phyloP scores from a whole-genome alignment of 2,113 vertebrate species.

The Bombycilla garrulus region DNA sequence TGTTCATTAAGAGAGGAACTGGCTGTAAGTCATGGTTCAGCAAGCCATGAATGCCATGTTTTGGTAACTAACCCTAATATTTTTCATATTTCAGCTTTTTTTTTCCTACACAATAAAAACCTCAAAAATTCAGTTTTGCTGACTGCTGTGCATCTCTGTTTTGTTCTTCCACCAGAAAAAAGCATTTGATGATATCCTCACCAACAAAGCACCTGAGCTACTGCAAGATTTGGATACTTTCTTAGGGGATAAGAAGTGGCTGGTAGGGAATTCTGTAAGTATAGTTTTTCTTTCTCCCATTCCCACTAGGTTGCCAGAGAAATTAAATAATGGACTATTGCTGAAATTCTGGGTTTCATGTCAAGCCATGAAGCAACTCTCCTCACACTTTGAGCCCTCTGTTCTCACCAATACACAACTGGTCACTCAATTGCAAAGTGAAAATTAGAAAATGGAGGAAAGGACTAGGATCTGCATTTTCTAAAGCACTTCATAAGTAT shows the following conservation, averaged over 20 bases:
- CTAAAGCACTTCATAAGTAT: neutral
- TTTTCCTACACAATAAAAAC: neutral
- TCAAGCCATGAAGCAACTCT: neutral
- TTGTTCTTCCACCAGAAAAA: conserved; percentile 39
- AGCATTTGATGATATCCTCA: conserved; percentile 70
- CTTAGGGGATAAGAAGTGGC: conserved; percentile 72
- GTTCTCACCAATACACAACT: neutral
- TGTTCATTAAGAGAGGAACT: neutral
- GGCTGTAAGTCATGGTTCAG: neutral
- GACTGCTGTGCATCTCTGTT: neutral
- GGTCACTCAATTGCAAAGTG: neutral
- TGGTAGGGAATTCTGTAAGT: conserved; percentile 79
- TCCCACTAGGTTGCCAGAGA: neutral
- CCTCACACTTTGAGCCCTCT: neutral
- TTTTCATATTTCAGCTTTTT: neutral
- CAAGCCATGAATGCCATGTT: neutral
- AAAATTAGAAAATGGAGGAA: neutral
- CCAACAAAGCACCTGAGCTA: conserved; percentile 49
- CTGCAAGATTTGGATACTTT: conserved; percentile 69
- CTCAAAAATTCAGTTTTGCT: neutral
- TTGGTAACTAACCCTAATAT: neutral
- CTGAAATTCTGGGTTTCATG: neutral
- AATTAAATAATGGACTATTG: neutral
- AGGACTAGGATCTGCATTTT: neutral
- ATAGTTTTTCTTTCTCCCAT: neutral